Base-by-base conservation (phyloP, 2,113 vertebrate species). In the Morone chrysops region DNA sequence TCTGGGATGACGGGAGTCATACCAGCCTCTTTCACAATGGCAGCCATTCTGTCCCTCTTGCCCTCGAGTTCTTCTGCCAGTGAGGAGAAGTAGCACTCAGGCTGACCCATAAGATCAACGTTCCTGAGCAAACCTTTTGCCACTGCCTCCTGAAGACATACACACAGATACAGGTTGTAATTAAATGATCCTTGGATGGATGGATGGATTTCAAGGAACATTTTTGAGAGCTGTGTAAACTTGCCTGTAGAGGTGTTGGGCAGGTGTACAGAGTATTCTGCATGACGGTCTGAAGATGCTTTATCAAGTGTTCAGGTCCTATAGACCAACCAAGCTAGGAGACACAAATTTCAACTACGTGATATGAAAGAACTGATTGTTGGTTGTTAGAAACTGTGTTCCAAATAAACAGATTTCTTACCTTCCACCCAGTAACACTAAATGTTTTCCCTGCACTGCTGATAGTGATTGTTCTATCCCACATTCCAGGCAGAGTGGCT, bases 341-440 rank as follows among this genome's bases (percentile, higher is more conserved):
- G 13, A 72, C 12, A 88, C 83, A 92, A 79, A 81, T 11, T 31
- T 38, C 3, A 78, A 22, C 3, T 2, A 12, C 50, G 50, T 41
- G 22, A 2, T 7, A 43, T 61, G 25, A 14, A 17, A 74, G 3
- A 25, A 9, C 25, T n/a, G 18, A 74, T 10, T 4, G 8, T 6
- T 54, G 8, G 31, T 6, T 36, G 40, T 65, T 41, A 31, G 9
- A 68, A 47, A 63, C 4, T 16, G 2, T 6, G 12, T 54, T 48
- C 6, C 7, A 11, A 31, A 60, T 67, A 1, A 4, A 53, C 17
- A 40, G 1, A 14, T 22, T 14, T 50, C 72, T 88, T 85, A 99
- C 98, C 96, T 99, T 99, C 98, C 98, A 99, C 61, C 98, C 98
- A 22, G 98, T 99, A 56, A 99, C 97, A 78, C 97, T 98, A 59